Percentiles rank a stretch among this genome's conserved stretches.
Conservation (phyloP, 2,888 invertebrate genomes). For the Hermaeophaga mercurialis region DNA sequence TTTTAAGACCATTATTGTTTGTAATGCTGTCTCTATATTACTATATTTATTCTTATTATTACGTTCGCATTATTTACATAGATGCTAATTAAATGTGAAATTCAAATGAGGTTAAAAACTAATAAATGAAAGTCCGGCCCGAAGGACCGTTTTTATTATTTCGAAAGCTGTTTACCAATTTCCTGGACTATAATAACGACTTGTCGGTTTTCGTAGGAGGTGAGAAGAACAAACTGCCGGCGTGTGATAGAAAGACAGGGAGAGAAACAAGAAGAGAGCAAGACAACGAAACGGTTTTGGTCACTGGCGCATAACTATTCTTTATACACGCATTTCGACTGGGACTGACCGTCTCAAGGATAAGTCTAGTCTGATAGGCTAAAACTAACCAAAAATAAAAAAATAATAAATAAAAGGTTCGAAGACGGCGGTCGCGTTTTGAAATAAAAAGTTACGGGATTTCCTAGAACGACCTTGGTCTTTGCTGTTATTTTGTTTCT, state of each 20-base stretch:
- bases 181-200: constrained; percentile 10
- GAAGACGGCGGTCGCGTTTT: constrained; percentile 21
- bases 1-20: no score
- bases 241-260: constrained; percentile 19
- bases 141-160: no score
- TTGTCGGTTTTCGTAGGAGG: constrained; percentile 27
- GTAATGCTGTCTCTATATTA: no score
- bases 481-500: no score
- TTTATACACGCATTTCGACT: constrained; percentile 44
- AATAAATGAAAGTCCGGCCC: no score
- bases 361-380: constrained; percentile 51
- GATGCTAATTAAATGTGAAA: no score
- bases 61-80: no score
- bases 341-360: constrained; percentile 57
- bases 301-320: constrained; percentile 56
- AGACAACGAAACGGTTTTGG: constrained; percentile 45
- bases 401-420: constrained; percentile 10
- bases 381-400: constrained; percentile 19
- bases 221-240: constrained; percentile 23
- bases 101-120: no score
- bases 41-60: no score
- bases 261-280: constrained; percentile 23
- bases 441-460: constrained; percentile 23
- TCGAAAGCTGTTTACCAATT: no score
- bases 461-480: no score